Percentiles rank a stretch among this genome's conserved stretches.
Evolutionary conservation across 2,888 invertebrate species (phyloP).

Genomic region (Elysia crispata): DNA sequence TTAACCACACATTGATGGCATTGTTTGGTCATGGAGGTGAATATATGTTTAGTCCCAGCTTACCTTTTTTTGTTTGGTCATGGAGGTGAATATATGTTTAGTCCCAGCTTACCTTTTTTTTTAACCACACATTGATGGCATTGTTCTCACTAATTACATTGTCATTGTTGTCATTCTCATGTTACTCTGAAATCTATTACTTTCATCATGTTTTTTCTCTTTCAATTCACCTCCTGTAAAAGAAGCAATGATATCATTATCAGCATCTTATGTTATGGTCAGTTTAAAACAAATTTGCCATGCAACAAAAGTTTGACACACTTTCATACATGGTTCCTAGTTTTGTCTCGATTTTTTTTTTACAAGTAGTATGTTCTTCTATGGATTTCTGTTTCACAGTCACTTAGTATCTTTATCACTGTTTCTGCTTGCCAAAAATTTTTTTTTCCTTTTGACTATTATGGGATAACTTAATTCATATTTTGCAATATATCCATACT

Average conservation of each 20-base stretch:
- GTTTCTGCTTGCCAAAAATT: not conserved
- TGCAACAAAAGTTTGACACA: too few species aligned
- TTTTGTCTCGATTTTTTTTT: too few species aligned
- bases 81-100: slow-evolving; percentile 89
- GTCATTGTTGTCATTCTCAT: too few species aligned
- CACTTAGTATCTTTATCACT: not conserved
- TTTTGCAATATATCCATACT: not conserved
- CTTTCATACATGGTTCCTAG: too few species aligned
- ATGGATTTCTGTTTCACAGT: not conserved
- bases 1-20: too few species aligned
- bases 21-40: slow-evolving; percentile 98
- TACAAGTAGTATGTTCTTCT: not conserved
- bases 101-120: not conserved
- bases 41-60: slow-evolving; percentile 64
- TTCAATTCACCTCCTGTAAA: too few species aligned
- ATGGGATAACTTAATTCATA: not conserved
- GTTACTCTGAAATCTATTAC: not conserved
- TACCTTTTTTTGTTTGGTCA: slow-evolving; percentile 86
- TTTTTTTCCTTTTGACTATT: not conserved
- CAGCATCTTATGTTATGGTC: too few species aligned
- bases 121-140: too few species aligned
- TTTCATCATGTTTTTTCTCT: not conserved
- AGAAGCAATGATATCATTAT: too few species aligned
- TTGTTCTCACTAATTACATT: too few species aligned
- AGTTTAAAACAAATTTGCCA: too few species aligned